Conservation (phyloP, 2,113 vertebrate genomes). For the Ramphastos sulfuratus region DNA sequence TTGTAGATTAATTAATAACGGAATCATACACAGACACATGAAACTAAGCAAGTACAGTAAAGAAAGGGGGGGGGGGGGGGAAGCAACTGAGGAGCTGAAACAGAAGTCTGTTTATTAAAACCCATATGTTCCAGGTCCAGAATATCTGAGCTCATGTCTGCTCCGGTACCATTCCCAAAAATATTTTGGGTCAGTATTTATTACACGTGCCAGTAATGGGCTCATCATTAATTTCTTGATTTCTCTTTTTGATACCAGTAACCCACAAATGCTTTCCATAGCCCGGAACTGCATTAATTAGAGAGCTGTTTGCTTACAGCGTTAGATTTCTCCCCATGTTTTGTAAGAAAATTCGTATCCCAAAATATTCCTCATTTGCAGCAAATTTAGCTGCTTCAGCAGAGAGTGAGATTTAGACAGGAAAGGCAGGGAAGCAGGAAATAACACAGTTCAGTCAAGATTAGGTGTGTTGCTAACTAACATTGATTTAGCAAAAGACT, state of each 20-base stretch:
- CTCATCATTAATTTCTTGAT: constrained; percentile 24
- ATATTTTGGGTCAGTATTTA: constrained; percentile 32
- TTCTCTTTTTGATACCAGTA: not conserved
- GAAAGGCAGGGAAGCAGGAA: constrained; percentile 70
- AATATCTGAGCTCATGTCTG: constrained; percentile 30
- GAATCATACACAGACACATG: constrained; percentile 54
- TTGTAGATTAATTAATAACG: constrained; percentile 71
- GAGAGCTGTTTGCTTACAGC: constrained; percentile 56
- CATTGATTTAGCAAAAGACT: constrained; percentile 43
- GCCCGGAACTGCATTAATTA: constrained; percentile 54
- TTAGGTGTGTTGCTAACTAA: constrained; percentile 57
- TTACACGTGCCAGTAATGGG: not conserved
- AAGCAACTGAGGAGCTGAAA: constrained; percentile 25
- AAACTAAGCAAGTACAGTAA: constrained; percentile 58
- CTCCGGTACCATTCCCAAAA: constrained; percentile 8
- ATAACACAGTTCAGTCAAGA: constrained; percentile 63
- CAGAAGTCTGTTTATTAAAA: constrained; percentile 66
- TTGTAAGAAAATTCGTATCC: constrained; percentile 42
- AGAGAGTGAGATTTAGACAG: constrained; percentile 58
- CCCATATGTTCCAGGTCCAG: constrained; percentile 42
- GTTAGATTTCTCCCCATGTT: constrained; percentile 55
- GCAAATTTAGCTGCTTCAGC: constrained; percentile 71
- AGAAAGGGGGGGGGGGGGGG: accelerated
- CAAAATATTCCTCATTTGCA: constrained; percentile 70
- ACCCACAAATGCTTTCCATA: constrained; percentile 30